Conservation (phyloP, 2,113 vertebrate species). For the Melierax canorus region DNA sequence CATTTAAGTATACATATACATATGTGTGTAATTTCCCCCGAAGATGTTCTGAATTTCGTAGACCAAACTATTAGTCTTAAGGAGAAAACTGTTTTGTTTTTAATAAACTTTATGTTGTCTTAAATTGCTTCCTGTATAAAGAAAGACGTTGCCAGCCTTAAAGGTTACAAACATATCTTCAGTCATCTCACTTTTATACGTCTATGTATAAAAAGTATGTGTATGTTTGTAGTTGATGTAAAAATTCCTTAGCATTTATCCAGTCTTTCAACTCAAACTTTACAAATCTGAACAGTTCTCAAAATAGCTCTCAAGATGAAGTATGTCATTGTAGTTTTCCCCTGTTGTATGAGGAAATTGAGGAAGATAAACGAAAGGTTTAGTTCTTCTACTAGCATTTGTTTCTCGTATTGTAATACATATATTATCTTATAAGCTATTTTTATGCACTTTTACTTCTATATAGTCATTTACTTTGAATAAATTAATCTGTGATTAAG, state of each 20-base stretch:
- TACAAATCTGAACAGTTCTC: background rate
- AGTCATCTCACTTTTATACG: background rate
- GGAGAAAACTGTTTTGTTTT: constrained; percentile 42
- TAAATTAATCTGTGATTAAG: background rate
- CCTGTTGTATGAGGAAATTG: background rate
- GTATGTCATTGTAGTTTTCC: background rate
- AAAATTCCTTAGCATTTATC: background rate
- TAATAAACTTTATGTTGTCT: constrained; percentile 35
- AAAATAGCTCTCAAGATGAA: background rate
- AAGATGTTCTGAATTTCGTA: constrained; percentile 52
- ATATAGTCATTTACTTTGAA: background rate
- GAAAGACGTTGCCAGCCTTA: background rate
- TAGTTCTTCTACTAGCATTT: background rate
- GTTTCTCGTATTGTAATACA: background rate
- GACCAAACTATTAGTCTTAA: background rate
- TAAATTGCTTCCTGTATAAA: constrained; percentile 21
- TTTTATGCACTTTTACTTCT: background rate
- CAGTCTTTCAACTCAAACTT: background rate
- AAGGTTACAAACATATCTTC: background rate
- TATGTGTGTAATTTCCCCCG: constrained; percentile 41
- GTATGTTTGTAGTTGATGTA: background rate
- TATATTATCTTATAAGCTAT: background rate
- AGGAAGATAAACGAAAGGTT: background rate
- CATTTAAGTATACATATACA: constrained; percentile 3
- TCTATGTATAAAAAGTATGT: background rate